Percentiles rank a stretch among this genome's conserved stretches.
Conservation (phyloP, 2,888 invertebrate genomes). For the Siphlonurus alternatus region DNA sequence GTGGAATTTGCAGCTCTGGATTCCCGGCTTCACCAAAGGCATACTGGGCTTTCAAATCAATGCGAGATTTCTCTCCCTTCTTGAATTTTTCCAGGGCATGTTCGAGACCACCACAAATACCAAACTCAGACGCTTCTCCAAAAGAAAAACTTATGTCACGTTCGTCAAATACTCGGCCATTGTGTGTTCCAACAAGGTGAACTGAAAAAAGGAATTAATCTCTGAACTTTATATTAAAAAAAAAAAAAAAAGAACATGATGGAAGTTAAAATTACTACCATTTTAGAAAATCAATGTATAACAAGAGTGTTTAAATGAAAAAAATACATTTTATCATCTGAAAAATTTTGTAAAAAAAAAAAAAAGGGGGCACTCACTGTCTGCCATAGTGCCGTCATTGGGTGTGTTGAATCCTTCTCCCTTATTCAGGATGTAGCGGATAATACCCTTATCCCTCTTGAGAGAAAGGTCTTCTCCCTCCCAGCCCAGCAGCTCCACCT, state of each 20-base stretch:
- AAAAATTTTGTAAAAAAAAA: too few relatives aligned
- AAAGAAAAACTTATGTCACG: constrained; percentile 64
- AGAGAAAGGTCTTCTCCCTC: constrained; percentile 77
- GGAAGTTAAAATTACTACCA: too few relatives aligned
- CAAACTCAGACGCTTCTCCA: constrained; percentile 66
- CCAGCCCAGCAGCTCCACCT: constrained; percentile 82
- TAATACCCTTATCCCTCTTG: constrained; percentile 65
- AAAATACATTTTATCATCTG: too few relatives aligned
- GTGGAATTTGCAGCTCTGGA: constrained; percentile 52
- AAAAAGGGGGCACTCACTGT: too few relatives aligned
- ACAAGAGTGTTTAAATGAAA: too few relatives aligned
- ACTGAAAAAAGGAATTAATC: constrained; percentile 43
- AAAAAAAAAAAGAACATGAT: constrained; percentile 20
- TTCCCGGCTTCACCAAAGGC: constrained; percentile 62
- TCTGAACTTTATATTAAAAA: constrained; percentile 13
- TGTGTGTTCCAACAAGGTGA: constrained; percentile 48
- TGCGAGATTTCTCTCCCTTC: constrained; percentile 55
- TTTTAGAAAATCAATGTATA: too few relatives aligned
- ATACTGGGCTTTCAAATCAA: constrained; percentile 58
- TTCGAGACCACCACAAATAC: constrained; percentile 68
- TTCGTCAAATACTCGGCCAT: constrained; percentile 56
- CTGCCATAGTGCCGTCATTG: constrained; percentile 65
- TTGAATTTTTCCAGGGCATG: constrained; percentile 63
- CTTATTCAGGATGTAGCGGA: constrained; percentile 46
- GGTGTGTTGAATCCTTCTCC: constrained; percentile 60